These are phyloP conservation scores for Eurystomus gularis DNA, from an alignment of 2,113 vertebrate genomes.

Conservation along the genomic window DNA sequence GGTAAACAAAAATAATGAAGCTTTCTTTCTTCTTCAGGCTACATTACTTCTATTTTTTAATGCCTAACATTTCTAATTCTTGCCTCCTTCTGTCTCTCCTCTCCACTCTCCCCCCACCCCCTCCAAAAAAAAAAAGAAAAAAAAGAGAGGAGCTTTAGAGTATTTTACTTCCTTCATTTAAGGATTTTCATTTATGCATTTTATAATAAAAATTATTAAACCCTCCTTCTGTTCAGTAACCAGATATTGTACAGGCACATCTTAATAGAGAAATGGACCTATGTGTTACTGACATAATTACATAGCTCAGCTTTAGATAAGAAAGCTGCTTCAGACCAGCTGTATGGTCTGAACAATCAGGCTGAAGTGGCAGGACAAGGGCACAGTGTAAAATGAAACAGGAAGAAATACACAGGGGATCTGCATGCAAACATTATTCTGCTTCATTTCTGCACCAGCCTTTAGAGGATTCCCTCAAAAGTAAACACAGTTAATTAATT, in stretches of 20 bases:
- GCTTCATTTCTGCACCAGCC: slow-evolving; percentile 58
- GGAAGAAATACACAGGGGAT: slow-evolving; percentile 51
- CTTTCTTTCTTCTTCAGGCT: background rate
- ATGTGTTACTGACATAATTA: background rate
- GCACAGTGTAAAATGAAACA: slow-evolving; percentile 41
- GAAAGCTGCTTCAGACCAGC: slow-evolving; percentile 31
- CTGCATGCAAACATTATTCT: slow-evolving; percentile 54
- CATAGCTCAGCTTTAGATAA: slow-evolving; percentile 32
- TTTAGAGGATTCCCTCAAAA: slow-evolving; percentile 70
- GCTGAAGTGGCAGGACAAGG: slow-evolving; percentile 41
- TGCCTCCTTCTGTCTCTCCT: background rate
- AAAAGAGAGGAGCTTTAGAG: background rate
- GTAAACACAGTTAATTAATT: slow-evolving; percentile 76
- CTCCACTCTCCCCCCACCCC: fast-evolving
- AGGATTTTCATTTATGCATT: background rate
- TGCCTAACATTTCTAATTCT: background rate
- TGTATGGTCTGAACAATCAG: slow-evolving; percentile 13
- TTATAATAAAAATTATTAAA: slow-evolving; percentile 19
- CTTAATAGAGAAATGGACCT: slow-evolving; percentile 6
- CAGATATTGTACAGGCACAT: background rate
- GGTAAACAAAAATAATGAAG: background rate
- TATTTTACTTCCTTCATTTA: background rate
- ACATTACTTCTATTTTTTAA: background rate
- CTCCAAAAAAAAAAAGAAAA: fast-evolving
- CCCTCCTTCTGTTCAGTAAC: slow-evolving; percentile 1